Conservation (phyloP, 2,113 vertebrate species). For the Rhinichthys klamathensis region DNA sequence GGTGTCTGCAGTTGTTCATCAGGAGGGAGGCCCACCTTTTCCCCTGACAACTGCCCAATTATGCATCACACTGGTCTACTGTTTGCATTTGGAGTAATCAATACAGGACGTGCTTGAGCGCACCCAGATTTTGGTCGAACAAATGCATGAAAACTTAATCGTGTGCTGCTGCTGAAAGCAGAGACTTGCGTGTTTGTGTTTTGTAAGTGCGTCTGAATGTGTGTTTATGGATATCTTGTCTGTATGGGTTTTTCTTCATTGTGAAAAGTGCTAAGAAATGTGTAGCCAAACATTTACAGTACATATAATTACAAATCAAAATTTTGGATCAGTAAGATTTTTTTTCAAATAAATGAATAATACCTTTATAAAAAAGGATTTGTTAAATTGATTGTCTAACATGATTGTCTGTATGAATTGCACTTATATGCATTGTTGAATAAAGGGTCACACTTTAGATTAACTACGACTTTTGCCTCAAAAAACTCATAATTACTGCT, state of each 20-base stretch:
- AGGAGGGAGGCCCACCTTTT: conserved; percentile 77
- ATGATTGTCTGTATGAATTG: background rate
- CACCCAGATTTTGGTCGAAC: conserved; percentile 95
- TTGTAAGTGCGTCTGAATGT: conserved; percentile 61
- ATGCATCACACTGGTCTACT: conserved; percentile 96
- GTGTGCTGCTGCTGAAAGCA: conserved; percentile 82
- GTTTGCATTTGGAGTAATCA: conserved; percentile 99
- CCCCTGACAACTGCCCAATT: conserved; percentile 99
- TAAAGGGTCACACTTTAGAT: too few relatives aligned
- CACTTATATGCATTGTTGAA: background rate
- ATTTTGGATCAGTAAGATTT: too few relatives aligned
- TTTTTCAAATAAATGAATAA: too few relatives aligned
- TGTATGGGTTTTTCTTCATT: background rate
- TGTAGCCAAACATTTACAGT: background rate
- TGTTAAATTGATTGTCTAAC: too few relatives aligned
- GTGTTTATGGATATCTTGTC: conserved; percentile 52
- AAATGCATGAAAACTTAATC: conserved; percentile 99
- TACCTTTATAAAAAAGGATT: too few relatives aligned
- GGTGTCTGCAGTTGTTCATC: conserved; percentile 82
- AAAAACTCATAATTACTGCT: too few relatives aligned
- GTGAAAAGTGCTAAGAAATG: background rate
- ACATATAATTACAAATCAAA: too few relatives aligned
- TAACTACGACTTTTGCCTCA: too few relatives aligned
- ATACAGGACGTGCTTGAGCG: conserved; percentile 98
- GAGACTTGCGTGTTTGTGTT: conserved; percentile 77